Percentiles rank a stretch among this genome's conserved stretches.
Evolutionary conservation across 2,797 vertebrate genomes (phyloP).

Genomic region (Diglossa cyanea): DNA sequence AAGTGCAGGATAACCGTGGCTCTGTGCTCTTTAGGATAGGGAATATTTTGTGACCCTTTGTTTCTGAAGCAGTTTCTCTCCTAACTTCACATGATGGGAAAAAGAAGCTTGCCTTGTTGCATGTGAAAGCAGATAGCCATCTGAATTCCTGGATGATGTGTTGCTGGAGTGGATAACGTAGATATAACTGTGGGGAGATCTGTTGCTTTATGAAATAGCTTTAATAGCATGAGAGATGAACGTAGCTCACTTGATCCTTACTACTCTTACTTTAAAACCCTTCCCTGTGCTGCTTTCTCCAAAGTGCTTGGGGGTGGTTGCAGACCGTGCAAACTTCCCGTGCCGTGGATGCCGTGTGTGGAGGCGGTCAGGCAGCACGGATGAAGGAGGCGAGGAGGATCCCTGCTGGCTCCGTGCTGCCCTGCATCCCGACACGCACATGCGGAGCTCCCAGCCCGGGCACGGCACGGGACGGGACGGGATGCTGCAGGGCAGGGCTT

Average conservation of each 20-base stretch:
- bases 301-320: neutral
- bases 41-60: neutral
- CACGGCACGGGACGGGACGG: rapidly evolving
- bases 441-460: rapidly evolving
- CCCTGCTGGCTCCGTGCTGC: rapidly evolving
- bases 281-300: neutral
- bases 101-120: neutral
- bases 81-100: neutral
- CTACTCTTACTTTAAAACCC: neutral
- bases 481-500: neutral
- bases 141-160: neutral
- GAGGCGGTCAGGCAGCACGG: rapidly evolving
- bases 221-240: neutral
- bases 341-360: rapidly evolving
- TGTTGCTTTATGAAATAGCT: neutral
- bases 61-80: neutral
- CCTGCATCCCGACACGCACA: neutral
- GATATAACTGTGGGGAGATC: neutral
- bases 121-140: neutral
- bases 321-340: neutral
- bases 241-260: neutral
- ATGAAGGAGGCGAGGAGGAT: neutral
- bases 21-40: neutral
- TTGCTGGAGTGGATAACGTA: neutral
- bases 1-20: neutral